These are phyloP conservation scores for Baccha elongata DNA, from an alignment of 2,888 invertebrate species.

Conservation along the genomic window DNA sequence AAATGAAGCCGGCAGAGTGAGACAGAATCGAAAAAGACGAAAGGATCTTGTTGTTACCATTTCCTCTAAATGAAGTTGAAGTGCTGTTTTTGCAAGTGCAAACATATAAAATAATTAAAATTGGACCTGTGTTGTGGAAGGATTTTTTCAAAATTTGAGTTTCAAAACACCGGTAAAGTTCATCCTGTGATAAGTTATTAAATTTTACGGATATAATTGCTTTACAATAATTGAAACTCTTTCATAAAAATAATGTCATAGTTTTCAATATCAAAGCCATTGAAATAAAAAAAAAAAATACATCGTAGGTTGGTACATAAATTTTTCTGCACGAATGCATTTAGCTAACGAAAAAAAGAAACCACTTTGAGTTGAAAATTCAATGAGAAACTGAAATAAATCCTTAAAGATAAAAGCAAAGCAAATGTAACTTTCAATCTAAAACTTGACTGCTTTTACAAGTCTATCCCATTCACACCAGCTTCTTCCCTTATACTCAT, in stretches of 20 bases:
- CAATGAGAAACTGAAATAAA: slow-evolving; percentile 10
- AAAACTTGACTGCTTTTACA: slow-evolving; percentile 32
- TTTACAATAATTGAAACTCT: slow-evolving; percentile 21
- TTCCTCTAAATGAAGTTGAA: too few species aligned
- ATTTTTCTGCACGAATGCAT: slow-evolving; percentile 58
- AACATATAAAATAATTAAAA: too few species aligned
- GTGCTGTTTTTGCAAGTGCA: too few species aligned
- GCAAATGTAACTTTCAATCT: slow-evolving; percentile 56
- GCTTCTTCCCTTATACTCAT: not conserved
- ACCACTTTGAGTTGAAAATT: slow-evolving; percentile 16
- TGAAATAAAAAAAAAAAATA: not conserved
- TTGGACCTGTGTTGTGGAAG: too few species aligned
- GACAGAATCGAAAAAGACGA: too few species aligned
- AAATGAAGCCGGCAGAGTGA: too few species aligned
- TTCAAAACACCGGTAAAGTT: too few species aligned
- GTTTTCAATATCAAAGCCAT: slow-evolving; percentile 5
- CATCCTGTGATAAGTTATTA: too few species aligned
- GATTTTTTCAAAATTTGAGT: too few species aligned
- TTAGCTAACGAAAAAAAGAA: not conserved
- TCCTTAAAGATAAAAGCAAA: slow-evolving; percentile 50
- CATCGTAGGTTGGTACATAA: not conserved
- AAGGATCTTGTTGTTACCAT: too few species aligned
- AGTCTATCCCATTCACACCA: not conserved
- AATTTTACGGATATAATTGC: not conserved
- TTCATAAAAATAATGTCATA: slow-evolving; percentile 17